Evolutionary conservation across 2,113 vertebrate genomes (phyloP).

Genomic region (Polypterus senegalus): DNA sequence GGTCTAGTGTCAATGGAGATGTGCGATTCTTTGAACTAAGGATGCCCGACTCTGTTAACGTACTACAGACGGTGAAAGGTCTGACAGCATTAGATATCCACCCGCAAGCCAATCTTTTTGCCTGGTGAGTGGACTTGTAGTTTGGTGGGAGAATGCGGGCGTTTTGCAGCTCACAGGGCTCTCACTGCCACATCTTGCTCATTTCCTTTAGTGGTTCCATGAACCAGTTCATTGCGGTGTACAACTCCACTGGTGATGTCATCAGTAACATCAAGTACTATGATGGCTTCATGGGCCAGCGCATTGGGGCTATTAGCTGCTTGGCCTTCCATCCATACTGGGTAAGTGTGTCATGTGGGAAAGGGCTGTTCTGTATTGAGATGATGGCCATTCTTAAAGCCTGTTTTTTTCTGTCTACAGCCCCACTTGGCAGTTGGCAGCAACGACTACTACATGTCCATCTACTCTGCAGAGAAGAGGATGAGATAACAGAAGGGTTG

Average conservation of each 20-base stretch:
- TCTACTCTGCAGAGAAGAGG: conserved; percentile 94
- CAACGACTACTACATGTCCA: conserved; percentile 98
- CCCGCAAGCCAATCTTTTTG: conserved; percentile 85
- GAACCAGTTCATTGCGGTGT: conserved; percentile 97
- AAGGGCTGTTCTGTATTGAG: background rate
- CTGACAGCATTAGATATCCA: conserved; percentile 91
- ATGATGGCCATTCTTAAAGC: background rate
- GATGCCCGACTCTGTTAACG: conserved; percentile 73
- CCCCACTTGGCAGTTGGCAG: conserved; percentile 93
- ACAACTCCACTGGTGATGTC: conserved; percentile 77
- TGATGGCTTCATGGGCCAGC: conserved; percentile 95
- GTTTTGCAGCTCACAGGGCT: background rate
- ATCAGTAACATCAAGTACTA: conserved; percentile 99
- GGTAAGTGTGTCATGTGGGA: conserved; percentile 43
- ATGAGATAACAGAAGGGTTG: conserved; percentile 70
- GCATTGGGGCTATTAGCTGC: conserved; percentile 96
- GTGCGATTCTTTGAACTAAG: conserved; percentile 87
- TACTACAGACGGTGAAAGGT: conserved; percentile 89
- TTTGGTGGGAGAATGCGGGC: no score
- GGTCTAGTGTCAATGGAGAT: conserved; percentile 78
- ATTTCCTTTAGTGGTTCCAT: conserved; percentile 74
- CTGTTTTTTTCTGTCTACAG: conserved; percentile 36
- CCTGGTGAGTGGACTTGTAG: conserved; percentile 61
- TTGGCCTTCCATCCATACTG: conserved; percentile 94
- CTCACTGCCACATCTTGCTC: conserved; percentile 1